Conservation (phyloP, 1,140 invertebrate species). For the Stegodyphus dumicola region DNA sequence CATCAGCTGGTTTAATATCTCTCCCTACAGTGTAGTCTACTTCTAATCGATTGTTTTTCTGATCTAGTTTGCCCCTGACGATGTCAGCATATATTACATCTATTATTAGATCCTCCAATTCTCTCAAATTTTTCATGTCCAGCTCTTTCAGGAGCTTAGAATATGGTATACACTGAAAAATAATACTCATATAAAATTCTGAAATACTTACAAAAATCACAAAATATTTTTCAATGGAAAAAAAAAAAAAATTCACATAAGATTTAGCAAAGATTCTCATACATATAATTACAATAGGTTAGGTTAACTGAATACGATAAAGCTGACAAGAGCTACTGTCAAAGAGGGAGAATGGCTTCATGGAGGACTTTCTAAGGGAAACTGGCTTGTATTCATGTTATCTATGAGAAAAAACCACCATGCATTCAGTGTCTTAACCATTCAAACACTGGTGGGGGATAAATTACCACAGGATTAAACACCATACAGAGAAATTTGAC, state of each 20-base stretch:
- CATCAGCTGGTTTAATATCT: conserved; percentile 83
- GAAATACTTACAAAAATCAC: neutral
- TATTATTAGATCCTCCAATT: conserved; percentile 96
- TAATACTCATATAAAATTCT: conserved; percentile 66
- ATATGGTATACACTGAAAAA: conserved; percentile 84
- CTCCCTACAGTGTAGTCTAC: conserved; percentile 93
- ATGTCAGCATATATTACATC: conserved; percentile 97
- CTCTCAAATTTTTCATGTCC: conserved; percentile 90
- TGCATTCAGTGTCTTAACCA: too few relatives aligned
- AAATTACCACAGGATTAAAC: too few relatives aligned
- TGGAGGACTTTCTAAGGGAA: too few relatives aligned
- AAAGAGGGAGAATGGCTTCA: too few relatives aligned
- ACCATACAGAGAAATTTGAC: too few relatives aligned
- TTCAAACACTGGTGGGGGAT: too few relatives aligned
- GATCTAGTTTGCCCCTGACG: conserved; percentile 95
- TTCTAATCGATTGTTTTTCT: conserved; percentile 91
- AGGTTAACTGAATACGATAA: too few relatives aligned
- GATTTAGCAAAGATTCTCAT: neutral
- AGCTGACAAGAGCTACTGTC: too few relatives aligned
- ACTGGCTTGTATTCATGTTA: too few relatives aligned
- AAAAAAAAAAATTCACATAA: neutral
- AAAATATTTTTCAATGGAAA: neutral
- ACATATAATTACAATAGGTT: too few relatives aligned
- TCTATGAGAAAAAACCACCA: too few relatives aligned
- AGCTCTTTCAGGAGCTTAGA: conserved; percentile 85